These are phyloP conservation scores for Tipula lateralis DNA, from an alignment of 2,888 invertebrate genomes.

Conservation along the genomic window DNA sequence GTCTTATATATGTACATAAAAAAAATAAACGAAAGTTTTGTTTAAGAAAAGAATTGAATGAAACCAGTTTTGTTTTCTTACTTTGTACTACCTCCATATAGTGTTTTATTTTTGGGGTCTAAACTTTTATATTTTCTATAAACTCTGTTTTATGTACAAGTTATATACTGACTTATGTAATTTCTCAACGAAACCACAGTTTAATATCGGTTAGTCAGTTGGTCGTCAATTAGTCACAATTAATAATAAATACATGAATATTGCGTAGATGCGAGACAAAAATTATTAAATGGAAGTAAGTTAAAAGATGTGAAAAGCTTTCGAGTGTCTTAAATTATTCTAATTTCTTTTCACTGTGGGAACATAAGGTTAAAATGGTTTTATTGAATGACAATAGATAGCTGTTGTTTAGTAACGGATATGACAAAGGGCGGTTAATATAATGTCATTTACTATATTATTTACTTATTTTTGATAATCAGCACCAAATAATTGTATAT, in stretches of 20 bases:
- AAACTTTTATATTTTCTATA: not conserved
- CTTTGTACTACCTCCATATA: not conserved
- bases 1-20: constrained; percentile 12
- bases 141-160: not conserved
- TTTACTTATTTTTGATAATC: not conserved
- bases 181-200: not conserved
- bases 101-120: not conserved
- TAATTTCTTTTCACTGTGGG: not conserved
- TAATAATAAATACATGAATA: not conserved
- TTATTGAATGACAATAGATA: not conserved
- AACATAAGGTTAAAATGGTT: not conserved
- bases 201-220: not conserved
- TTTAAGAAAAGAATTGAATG: not conserved
- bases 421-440: not conserved
- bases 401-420: not conserved
- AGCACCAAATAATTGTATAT: not conserved
- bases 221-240: not conserved
- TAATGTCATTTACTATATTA: not conserved
- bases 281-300: too few species aligned
- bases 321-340: not conserved
- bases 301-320: not conserved
- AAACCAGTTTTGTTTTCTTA: not conserved
- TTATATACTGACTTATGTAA: not conserved
- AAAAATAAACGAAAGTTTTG: constrained; percentile 9
- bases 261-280: not conserved